Evolutionary conservation across 2,113 vertebrate species (phyloP).

Genomic region (Zootoca vivipara): DNA sequence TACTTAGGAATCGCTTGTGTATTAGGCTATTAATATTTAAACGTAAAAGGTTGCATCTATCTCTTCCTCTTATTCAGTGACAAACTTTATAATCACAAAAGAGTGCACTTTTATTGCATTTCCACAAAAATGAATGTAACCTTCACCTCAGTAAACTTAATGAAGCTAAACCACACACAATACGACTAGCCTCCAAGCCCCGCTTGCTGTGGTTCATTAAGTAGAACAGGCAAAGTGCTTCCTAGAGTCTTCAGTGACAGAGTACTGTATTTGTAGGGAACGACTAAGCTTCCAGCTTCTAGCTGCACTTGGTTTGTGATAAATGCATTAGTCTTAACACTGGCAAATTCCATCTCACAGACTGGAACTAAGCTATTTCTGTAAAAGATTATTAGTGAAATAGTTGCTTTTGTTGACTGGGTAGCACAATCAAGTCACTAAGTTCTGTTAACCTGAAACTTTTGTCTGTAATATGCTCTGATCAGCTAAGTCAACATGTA

Average conservation of each 20-base stretch:
- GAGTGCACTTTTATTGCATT: slow-evolving; percentile 11
- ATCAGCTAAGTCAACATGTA: slow-evolving; percentile 12
- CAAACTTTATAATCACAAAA: neutral
- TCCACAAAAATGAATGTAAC: neutral
- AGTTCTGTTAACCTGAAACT: slow-evolving; percentile 26
- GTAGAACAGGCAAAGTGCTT: slow-evolving; percentile 21
- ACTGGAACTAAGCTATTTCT: slow-evolving; percentile 26
- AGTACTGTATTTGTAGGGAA: slow-evolving; percentile 27
- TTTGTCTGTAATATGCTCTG: slow-evolving; percentile 28
- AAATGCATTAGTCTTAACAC: slow-evolving; percentile 33
- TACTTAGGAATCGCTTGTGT: neutral
- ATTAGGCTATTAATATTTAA: slow-evolving; percentile 28
- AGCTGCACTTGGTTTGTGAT: slow-evolving; percentile 38
- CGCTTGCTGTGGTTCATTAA: slow-evolving; percentile 34
- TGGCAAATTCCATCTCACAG: slow-evolving; percentile 46
- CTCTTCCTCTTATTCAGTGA: neutral
- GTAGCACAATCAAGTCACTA: slow-evolving; percentile 25
- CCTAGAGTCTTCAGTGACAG: slow-evolving; percentile 24
- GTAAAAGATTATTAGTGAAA: neutral
- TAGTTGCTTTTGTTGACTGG: slow-evolving; percentile 32
- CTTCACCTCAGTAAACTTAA: slow-evolving; percentile 36
- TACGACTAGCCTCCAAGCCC: slow-evolving; percentile 3
- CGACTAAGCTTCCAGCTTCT: slow-evolving; percentile 12
- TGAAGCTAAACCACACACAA: neutral
- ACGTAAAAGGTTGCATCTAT: slow-evolving; percentile 18